Evolutionary conservation across 1,140 invertebrate genomes (phyloP).

Genomic region (Lordiphosa stackelbergi): DNA sequence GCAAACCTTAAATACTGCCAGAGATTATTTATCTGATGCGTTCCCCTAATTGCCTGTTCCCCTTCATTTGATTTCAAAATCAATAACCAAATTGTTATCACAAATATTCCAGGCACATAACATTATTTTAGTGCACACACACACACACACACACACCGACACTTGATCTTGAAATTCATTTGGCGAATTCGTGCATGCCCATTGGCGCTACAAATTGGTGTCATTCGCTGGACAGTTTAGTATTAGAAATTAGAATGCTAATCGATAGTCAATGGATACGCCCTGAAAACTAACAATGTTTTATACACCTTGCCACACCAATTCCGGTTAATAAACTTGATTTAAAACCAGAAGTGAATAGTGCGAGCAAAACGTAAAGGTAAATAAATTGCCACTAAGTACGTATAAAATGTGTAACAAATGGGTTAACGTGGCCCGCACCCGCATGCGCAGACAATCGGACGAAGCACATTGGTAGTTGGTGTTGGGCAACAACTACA

Average conservation of each 20-base stretch:
- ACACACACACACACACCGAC: constrained; percentile 9
- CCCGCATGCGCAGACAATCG: constrained; percentile 22
- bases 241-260: constrained; percentile 74
- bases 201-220: constrained; percentile 61
- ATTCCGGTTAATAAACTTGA: constrained; percentile 76
- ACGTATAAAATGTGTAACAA: constrained; percentile 67
- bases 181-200: constrained; percentile 54
- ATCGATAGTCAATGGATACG: constrained; percentile 67
- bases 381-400: constrained; percentile 70
- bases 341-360: constrained; percentile 71
- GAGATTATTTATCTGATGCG: too few species aligned
- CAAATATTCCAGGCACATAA: not conserved
- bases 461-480: constrained; percentile 18
- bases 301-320: constrained; percentile 14
- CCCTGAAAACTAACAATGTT: constrained; percentile 47
- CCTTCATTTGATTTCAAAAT: too few species aligned
- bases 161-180: constrained; percentile 44
- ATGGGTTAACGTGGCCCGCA: constrained; percentile 56
- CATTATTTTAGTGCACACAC: not conserved
- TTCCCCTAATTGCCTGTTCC: too few species aligned
- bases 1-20: too few species aligned
- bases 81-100: too few species aligned
- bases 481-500: constrained; percentile 3
- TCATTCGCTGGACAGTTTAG: constrained; percentile 40
- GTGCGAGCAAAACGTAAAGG: constrained; percentile 41